Conservation (phyloP, 2,113 vertebrate species). For the Misgurnus anguillicaudatus region DNA sequence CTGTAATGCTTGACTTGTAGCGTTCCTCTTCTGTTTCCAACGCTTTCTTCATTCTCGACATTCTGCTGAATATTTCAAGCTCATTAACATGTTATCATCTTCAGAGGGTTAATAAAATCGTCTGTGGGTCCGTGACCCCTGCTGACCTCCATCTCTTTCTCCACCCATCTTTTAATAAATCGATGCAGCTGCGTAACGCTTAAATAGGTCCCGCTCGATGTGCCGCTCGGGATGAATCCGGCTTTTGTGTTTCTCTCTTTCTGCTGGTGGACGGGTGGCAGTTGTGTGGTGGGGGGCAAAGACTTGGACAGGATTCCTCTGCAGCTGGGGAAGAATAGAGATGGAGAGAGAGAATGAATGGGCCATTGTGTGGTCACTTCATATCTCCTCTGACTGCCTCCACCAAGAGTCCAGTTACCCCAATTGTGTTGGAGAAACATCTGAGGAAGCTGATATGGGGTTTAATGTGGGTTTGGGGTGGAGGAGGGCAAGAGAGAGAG, state of each 20-base stretch:
- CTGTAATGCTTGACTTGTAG: background rate
- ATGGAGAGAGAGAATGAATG: conserved; percentile 70
- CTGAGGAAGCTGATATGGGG: conserved; percentile 74
- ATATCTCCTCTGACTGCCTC: conserved; percentile 65
- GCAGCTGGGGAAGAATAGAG: conserved; percentile 77
- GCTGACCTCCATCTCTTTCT: conserved; percentile 71
- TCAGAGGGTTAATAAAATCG: conserved; percentile 72
- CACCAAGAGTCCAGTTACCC: conserved; percentile 76
- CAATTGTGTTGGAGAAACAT: conserved; percentile 74
- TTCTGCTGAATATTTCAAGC: conserved; percentile 61
- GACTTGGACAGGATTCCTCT: conserved; percentile 81
- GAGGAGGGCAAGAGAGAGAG: conserved; percentile 41
- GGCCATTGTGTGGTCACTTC: conserved; percentile 73
- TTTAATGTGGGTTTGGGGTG: conserved; percentile 47
- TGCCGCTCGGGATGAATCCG: conserved; percentile 72
- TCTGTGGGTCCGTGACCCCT: conserved; percentile 61
- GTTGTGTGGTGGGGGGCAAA: conserved; percentile 56
- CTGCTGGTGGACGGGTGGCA: conserved; percentile 56
- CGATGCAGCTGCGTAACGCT: conserved; percentile 79
- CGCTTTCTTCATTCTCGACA: background rate
- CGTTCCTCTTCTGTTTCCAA: background rate
- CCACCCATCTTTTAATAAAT: conserved; percentile 77
- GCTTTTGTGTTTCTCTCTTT: conserved; percentile 76
- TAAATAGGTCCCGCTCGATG: conserved; percentile 73
- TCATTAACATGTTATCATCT: conserved; percentile 60